phyloP scores from a whole-genome alignment of 1,140 invertebrate genomes.

The Camponotus vicinus region DNA sequence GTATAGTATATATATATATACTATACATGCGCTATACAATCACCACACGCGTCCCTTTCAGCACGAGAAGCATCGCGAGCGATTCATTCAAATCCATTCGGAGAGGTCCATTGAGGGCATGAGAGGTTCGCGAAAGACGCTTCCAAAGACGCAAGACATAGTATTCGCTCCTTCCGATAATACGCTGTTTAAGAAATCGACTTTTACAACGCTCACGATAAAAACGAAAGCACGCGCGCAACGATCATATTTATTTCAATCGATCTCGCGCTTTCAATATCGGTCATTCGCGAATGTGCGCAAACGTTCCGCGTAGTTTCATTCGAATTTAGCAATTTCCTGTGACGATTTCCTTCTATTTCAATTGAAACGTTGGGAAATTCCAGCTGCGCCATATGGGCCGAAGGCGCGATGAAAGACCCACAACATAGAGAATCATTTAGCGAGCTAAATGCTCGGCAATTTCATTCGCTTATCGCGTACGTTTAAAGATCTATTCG shows the following conservation, averaged over 20 bases:
- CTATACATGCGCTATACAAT: neutral
- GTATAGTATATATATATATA: slow-evolving; percentile 45
- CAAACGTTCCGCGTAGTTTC: slow-evolving; percentile 43
- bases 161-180: neutral
- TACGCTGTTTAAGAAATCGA: slow-evolving; percentile 23
- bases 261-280: slow-evolving; percentile 50
- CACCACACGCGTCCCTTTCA: slow-evolving; percentile 55
- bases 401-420: slow-evolving; percentile 33
- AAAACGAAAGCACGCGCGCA: slow-evolving; percentile 8
- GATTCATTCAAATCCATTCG: slow-evolving; percentile 4
- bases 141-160: neutral
- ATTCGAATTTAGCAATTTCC: slow-evolving; percentile 55
- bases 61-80: slow-evolving; percentile 12
- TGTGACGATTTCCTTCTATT: slow-evolving; percentile 57
- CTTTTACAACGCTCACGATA: slow-evolving; percentile 32
- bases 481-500: slow-evolving; percentile 7
- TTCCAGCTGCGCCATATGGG: slow-evolving; percentile 28
- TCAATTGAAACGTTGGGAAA: slow-evolving; percentile 30
- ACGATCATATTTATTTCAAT: slow-evolving; percentile 50
- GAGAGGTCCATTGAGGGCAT: neutral
- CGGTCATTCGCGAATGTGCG: slow-evolving; percentile 18
- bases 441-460: slow-evolving; percentile 44
- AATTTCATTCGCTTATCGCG: neutral
- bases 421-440: slow-evolving; percentile 40
- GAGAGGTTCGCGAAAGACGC: slow-evolving; percentile 24